Percentiles rank a stretch among this genome's conserved stretches.
Conservation (phyloP, 2,888 invertebrate species). For the Spatulosminthurus flaviceps region DNA sequence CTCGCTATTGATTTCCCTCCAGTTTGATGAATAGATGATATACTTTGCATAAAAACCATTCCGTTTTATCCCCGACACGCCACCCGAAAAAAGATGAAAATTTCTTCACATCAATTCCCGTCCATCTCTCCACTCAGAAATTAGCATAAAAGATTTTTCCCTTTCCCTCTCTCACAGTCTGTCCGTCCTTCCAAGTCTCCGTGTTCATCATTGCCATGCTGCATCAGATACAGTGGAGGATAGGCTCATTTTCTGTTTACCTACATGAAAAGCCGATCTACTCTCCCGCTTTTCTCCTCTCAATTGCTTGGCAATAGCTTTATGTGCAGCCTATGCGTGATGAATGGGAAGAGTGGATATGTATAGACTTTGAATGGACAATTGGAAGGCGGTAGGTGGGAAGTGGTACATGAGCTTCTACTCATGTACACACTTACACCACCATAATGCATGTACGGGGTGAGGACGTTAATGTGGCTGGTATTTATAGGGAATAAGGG, state of each 20-base stretch:
- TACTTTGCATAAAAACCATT: conserved; percentile 48
- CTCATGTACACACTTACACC: no score
- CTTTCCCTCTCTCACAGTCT: neutral
- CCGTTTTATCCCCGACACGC: conserved; percentile 19
- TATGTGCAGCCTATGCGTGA: neutral
- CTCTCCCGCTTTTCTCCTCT: no score
- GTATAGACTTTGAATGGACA: neutral
- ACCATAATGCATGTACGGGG: no score
- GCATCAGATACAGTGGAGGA: no score
- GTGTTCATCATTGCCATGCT: neutral
- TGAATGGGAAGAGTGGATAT: neutral
- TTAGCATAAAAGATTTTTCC: conserved; percentile 48
- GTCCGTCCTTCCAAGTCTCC: neutral
- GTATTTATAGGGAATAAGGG: no score
- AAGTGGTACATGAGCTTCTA: neutral
- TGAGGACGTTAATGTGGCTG: no score
- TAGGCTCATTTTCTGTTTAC: no score
- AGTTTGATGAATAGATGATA: conserved; percentile 44
- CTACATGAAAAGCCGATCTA: no score
- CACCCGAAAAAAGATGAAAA: conserved; percentile 37
- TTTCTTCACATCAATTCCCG: conserved; percentile 48
- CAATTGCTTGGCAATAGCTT: no score
- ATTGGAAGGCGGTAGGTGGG: neutral
- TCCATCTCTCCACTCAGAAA: conserved; percentile 39
- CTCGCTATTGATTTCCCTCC: conserved; percentile 45